Base-by-base conservation (phyloP, 2,888 invertebrate genomes). In the Ormyrus labotus region DNA sequence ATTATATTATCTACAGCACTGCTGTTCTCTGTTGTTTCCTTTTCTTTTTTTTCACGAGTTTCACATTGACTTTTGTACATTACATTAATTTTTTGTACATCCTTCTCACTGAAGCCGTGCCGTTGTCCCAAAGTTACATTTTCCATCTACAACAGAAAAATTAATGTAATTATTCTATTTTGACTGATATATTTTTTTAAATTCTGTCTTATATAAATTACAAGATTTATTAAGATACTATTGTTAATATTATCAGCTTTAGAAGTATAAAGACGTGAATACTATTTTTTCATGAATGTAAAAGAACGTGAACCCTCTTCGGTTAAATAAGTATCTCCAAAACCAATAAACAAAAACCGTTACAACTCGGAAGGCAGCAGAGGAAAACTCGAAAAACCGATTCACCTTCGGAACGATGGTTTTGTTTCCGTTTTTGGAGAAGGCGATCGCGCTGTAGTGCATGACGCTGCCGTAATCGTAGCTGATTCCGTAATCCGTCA, bases 391-490 rank as follows among this genome's bases (percentile, higher is more conserved):
- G 57, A 53, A 19, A 10, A 19, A 58, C 11, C 6, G 10, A 5
- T 51, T 85, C 85, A 91, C 93, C 88, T 91, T 88, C 0, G 95
- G 93, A 61, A 94, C 92, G 68, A 95, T 95, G 0, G 95, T 95
- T 64, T 91, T 91, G 83, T 93, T 91, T 53, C 93, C 94, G 88
- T 95, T 94, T 85, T 92, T 93, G 0, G 95, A 93, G 87, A 96
- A 96, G 0, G 95, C 95, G 48, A 90, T 91, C 50, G 92, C 92
- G 64, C 94, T 93, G 85, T 96, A 96, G 86, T 96, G 96, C 94
- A 96, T 94, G 0, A 96, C 93, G 85, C 95, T 95, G 8, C 91
- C 91, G 84, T 95, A 96, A 89, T 96, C 95, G 85, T 96, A 96
- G 4, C 92, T 89, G 57, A 94, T 92, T 1, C 94, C 94, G 85